Base-by-base conservation (phyloP, 2,113 vertebrate species). In the Oophaga pumilio region DNA sequence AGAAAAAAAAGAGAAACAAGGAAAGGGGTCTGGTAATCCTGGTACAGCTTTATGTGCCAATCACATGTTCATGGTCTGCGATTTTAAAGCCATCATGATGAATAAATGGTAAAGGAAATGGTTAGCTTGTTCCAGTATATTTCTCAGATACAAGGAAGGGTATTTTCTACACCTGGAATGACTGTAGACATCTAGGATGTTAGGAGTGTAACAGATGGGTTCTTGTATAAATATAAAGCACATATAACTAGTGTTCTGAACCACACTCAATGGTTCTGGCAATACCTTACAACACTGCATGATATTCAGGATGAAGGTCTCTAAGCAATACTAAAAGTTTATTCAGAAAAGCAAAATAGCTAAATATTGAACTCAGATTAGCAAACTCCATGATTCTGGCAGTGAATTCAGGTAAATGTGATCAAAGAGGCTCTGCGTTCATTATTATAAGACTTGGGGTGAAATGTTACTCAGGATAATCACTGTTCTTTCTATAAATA, bases 161-260 rank as follows among this genome's bases (percentile, higher is more conserved):
- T 20, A 4, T 50, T 74, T 20, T 74, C 43, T 74, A 50, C 33
- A 74, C 50, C 43, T 73, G 69, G 71, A 33, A 74, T 11, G 26
- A 12, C 14, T 74, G 43, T 33, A 74, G 71, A 22, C 33, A 74
- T 74, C 33, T 74, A 74, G 71, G 71, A 73, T 73, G 71, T 74
- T 50, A 49, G 71, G 71, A 74, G 49, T 74, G 33, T 74, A 20
- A 49, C 71, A 74, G 69, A 73, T 73, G 69, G 69, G 33, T 18
- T 43, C 28, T 74, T 74, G 17, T 74, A 74, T 50, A 74, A 74
- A 74, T 74, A 74, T 49, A 74, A n/a, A 50, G 8, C 71, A 73
- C 28, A 73, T 59, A 57, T 79, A 79, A 26, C 77, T 24, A 79
- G 56, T 57, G 56, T 79, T 57, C 50, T 7, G 77, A 59, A 79